Evolutionary conservation across 2,113 vertebrate species (phyloP), one percentile per base, ranked within the genome.

Genomic region (Sylvia atricapilla): DNA sequence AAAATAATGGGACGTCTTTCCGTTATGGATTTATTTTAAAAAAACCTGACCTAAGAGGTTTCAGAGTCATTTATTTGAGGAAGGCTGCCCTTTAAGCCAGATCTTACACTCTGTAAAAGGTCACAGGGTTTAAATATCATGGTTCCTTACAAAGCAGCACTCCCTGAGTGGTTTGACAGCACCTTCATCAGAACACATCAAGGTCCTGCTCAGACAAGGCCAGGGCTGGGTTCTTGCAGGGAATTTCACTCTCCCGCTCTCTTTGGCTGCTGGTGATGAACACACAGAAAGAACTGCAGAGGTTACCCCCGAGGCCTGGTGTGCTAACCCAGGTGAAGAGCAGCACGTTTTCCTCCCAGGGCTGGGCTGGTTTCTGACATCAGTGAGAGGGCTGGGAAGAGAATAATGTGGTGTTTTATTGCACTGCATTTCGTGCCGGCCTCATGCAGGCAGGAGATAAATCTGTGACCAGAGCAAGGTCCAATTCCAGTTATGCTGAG

Each of bases 11-110:
- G 72, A 96, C 68, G 92, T 41, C 63, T 93, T 94, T 94, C 90
- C 84, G 55, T 84, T 78, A 94, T 63, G 79, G 87, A 90, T 92
- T 39, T 94, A 92, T 63, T 56, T 16, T 1, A 23, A 30, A 1
- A 10, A 91, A 87, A 83, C 92, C 75, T 84, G 70, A 90, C 78
- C 67, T 85, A 80, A 88, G 70, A 79, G n/a, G 75, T 47, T 92
- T 96, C 59, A 79, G 87, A 94, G 68, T 53, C 8, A 81, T 95
- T 97, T 96, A 95, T 94, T 96, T 89, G 43, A 83, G 88, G 84
- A 96, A 62, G 33, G 75, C 44, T 97, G 80, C 53, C 70, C 89
- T 96, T 97, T 96, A 91, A 92, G 82, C 52, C 55, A 93, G 67
- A 50, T 52, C 66, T 37, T 74, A 25, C 86, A 67, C 79, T 96